Evolutionary conservation across 2,113 vertebrate species (phyloP), one percentile per base, ranked within the genome.

Genomic region (Ondatra zibethicus): DNA sequence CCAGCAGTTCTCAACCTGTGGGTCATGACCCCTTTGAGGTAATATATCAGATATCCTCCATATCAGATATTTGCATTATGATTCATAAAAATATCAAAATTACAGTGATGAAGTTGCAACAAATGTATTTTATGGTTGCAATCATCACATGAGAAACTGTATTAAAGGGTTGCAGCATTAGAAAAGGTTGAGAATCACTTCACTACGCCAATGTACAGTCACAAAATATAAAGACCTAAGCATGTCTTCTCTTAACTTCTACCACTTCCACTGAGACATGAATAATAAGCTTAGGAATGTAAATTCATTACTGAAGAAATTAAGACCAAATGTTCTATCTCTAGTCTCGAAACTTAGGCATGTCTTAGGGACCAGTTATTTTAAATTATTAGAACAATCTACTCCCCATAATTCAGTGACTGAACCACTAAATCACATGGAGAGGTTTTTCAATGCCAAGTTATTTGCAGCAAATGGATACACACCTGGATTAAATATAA

Each of bases 321-420:
- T 31, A 58, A 86, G 4, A 39, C 27, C 65, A 76, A 81, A 89
- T 52, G 31, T 72, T 72, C n/a, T 55, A 2, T 86, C 14, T 89
- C 17, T 29, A 42, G 42, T 14, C 19, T 9, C 10, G 2, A 25
- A 11, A 47, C 5, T 65, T 23, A 94, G 29, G 61, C 87, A 87
- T 9, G 2, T 65, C 33, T 10, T 72, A 50, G 88, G 47, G 45
- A 47, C 85, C 39, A 76, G 85, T n/a, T 85, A 75, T 89, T 76
- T 92, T 65, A 85, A 61, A 47, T 52, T n/a, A 89, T 86, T 81
- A n/a, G 89, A 89, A 89, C 61, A 91, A 89, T 82, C 39, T 19
- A 39, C 45, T 68, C 76, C n/a, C 78, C 78, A 91, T 85, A 29
- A 61, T 4, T 86, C 52, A 50, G 72, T 68, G 65, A 94, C 23